Evolutionary conservation across 2,797 vertebrate genomes (phyloP), one percentile per base, ranked within the genome.

Genomic region (Rhodeus uyekii): DNA sequence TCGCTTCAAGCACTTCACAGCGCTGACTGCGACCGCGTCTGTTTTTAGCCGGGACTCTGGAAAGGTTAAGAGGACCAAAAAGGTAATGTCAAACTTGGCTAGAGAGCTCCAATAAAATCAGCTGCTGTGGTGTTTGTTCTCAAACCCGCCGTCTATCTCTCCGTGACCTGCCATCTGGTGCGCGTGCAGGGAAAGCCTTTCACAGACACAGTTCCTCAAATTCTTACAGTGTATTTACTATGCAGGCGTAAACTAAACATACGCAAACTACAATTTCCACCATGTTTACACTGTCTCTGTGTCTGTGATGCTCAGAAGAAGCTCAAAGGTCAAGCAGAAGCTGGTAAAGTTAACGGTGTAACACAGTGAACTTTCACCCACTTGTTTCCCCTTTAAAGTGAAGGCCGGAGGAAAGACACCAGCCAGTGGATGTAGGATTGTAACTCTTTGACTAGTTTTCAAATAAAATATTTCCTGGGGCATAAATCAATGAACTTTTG

Each of bases 31-130:
- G 32, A 58, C 44, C 14, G 8, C 7, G n/a, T 71, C 64, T 82
- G 48, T 76, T 81, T 85, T 55, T 80, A 80, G 84, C 24, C 44
- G 16, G 39, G 27, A 68, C 16, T 13, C 80, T 53, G 36, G 72
- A 76, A 10, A 50, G 50, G 53, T 77, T 58, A 63, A 72, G 67
- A 29, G 22, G 32, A 44, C 63, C 60, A 24, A 61, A 53, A 38
- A 76, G 55, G 44, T 24, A 5, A 27, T n/a, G 18, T 78, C 18
- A 78, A 55, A 39, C 3, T 46, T 81, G 50, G 42, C 42, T 29
- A 18, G 36, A 42, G 1, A 58, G 50, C 44, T 42, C 14, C 29
- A 53, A 4, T 68, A 53, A 64, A 36, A 46, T 16, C 50, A 42
- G 36, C 29, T 68, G 36, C 38, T 60, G 48, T 80, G 27, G 34